Evolutionary conservation across 2,797 vertebrate genomes (phyloP).

Genomic region (Pangasius macronema): DNA sequence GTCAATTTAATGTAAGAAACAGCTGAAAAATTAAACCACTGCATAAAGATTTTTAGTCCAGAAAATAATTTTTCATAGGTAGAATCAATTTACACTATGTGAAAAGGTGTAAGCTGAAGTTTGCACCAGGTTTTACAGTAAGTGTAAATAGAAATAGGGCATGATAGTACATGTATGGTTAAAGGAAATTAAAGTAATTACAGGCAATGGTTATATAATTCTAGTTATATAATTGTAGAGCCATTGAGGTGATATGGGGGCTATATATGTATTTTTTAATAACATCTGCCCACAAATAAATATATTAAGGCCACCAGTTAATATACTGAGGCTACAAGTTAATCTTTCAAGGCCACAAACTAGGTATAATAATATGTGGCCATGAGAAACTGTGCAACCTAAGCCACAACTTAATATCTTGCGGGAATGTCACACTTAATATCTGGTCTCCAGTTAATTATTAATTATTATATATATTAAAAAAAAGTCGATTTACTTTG

Average conservation of each 20-base stretch:
- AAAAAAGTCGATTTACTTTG: not conserved
- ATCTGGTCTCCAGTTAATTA: not conserved
- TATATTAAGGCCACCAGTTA: not conserved
- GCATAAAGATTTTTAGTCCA: not conserved
- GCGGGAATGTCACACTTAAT: slow-evolving; percentile 1
- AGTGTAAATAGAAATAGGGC: not conserved
- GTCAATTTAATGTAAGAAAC: not conserved
- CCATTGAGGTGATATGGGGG: not conserved
- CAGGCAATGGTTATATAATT: not conserved
- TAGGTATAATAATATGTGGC: not conserved
- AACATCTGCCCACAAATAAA: not conserved
- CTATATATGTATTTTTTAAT: not conserved
- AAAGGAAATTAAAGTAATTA: not conserved
- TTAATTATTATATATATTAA: no score
- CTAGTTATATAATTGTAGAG: not conserved
- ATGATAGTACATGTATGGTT: no score
- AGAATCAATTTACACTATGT: not conserved
- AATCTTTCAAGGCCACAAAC: not conserved
- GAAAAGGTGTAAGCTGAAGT: not conserved
- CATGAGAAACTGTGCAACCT: not conserved
- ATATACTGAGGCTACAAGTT: not conserved
- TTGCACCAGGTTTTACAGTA: not conserved
- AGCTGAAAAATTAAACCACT: not conserved
- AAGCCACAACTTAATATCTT: not conserved
- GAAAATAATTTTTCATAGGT: not conserved